Base-by-base conservation (phyloP, 2,888 invertebrate genomes). In the Dolomedes plantarius region DNA sequence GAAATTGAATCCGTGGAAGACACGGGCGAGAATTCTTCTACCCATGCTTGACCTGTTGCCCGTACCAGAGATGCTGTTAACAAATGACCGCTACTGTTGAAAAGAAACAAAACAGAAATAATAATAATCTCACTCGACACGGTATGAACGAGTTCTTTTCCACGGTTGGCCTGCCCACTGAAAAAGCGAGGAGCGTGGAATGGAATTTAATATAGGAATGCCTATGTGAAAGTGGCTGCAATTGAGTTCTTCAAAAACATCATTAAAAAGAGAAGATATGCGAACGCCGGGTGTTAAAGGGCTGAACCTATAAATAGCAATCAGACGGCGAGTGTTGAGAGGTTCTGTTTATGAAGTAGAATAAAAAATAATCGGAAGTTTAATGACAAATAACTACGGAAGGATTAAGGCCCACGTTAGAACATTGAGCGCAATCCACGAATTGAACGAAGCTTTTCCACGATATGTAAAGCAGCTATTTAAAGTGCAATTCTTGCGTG, bases 11-110 rank as follows among this genome's bases (percentile, higher is more conserved):
- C 19, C 16, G 3, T 1, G 19, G 16, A 23, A 16, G 23, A 16
- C 23, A 56, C 23, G 3, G 56, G 56, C n/a, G n/a, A n/a, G n/a
- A n/a, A n/a, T n/a, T n/a, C n/a, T 27, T 28, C 69, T 36, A 50
- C 68, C 71, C 32, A 69, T 68, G 77, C 69, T 69, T 78, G 77
- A 78, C 69, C 77, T 78, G 68, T 36, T 69, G 69, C 68, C 62
- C 56, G 56, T 19, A 16, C 41, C n/a, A 11, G n/a, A n/a, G n/a
- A 23, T 23, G 5, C 3, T 56, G 56, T 56, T 56, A 56, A 56
- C 56, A 56, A 56, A 56, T 56, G 56, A 56, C 56, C 56, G 56
- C 56, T 23, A 23, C 56, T 5, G 56, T 16, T 16, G 19, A 23
- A 56, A 56, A 6, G 27, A 29, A 16, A n/a, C 19, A 68, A 67